Evolutionary conservation across 2,113 vertebrate genomes (phyloP).

Genomic region (Heterocephalus glaber): DNA sequence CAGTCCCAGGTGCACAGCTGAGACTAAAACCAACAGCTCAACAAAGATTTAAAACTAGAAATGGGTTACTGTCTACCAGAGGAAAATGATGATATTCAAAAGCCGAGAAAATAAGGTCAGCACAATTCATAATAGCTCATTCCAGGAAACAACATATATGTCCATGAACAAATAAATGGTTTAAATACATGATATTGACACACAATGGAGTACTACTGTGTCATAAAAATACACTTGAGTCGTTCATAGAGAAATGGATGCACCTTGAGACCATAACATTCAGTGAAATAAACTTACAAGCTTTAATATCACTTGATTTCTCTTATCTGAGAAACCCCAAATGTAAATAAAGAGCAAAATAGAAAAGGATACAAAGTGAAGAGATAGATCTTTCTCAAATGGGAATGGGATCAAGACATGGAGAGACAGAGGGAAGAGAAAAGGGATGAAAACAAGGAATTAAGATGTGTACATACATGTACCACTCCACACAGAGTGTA

Average conservation of each 20-base stretch:
- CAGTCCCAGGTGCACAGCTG: neutral
- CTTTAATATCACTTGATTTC: neutral
- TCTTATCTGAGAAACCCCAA: neutral
- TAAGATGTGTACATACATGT: neutral
- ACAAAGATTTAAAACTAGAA: neutral
- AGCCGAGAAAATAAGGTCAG: neutral
- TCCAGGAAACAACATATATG: neutral
- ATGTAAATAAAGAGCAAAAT: neutral
- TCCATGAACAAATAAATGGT: neutral
- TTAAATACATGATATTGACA: neutral
- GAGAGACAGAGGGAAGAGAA: neutral
- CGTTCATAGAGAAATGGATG: neutral
- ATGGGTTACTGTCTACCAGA: neutral
- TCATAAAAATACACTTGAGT: neutral
- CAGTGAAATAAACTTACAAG: neutral
- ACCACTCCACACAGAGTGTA: neutral
- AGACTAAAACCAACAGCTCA: neutral
- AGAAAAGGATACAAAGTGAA: neutral
- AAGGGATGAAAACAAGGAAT: neutral
- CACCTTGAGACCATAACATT: neutral
- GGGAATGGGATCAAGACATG: too few relatives aligned
- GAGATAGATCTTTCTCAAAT: neutral
- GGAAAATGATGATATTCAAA: neutral
- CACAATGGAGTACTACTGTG: neutral
- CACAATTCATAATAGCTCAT: neutral